Conservation (phyloP, 2,797 vertebrate species). For the Rhincodon typus region DNA sequence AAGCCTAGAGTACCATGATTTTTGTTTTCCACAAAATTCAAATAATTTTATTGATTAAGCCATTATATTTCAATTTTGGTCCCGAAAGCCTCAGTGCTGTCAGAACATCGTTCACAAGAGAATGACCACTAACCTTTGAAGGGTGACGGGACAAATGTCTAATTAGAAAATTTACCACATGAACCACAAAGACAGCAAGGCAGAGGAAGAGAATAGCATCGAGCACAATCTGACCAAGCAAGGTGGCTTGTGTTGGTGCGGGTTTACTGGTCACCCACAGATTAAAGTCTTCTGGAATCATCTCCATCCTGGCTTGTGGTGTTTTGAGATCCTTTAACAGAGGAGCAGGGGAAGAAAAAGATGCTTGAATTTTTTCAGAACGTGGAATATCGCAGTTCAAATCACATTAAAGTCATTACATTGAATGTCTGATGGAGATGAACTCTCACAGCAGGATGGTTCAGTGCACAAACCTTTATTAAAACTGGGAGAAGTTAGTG, state of each 20-base stretch:
- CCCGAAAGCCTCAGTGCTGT: not conserved
- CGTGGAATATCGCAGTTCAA: not conserved
- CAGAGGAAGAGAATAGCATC: conserved; percentile 11
- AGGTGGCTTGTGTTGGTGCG: not conserved
- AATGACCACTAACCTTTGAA: not conserved
- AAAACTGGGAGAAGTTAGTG: not conserved
- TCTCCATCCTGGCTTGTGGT: not conserved
- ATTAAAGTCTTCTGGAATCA: not conserved
- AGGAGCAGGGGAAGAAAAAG: too few species aligned
- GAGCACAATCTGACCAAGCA: not conserved
- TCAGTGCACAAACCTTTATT: too few species aligned
- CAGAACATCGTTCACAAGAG: not conserved
- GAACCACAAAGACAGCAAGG: not conserved
- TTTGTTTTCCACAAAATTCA: not conserved
- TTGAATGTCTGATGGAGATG: not conserved
- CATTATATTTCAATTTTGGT: not conserved
- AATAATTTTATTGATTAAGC: not conserved
- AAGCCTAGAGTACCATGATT: not conserved
- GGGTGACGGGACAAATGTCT: not conserved
- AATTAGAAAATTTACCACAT: not conserved
- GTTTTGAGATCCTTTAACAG: not conserved
- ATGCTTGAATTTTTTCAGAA: not conserved
- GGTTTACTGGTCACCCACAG: not conserved
- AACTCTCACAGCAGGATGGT: not conserved
- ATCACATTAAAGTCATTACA: not conserved